Conservation (phyloP, 1,140 invertebrate genomes). For the Ceratina japonica region DNA sequence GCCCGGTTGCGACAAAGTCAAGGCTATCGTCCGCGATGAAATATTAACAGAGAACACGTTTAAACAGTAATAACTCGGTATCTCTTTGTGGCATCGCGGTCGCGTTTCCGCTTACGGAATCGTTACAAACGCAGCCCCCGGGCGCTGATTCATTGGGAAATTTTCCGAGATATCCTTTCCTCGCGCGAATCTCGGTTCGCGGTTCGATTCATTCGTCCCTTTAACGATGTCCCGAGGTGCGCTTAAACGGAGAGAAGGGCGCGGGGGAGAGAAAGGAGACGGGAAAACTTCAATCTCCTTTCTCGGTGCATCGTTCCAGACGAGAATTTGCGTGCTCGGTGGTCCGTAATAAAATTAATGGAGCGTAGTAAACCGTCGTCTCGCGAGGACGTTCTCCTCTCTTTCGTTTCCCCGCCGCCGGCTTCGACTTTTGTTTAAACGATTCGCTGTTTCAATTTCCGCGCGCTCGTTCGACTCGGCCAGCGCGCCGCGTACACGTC, state of each 20-base stretch:
- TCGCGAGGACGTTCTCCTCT: constrained; percentile 58
- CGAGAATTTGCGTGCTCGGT: constrained; percentile 55
- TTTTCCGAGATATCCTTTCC: not conserved
- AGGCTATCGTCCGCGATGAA: not conserved
- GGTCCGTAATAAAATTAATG: constrained; percentile 71
- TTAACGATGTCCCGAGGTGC: not conserved
- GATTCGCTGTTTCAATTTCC: constrained; percentile 66
- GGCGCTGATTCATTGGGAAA: not conserved
- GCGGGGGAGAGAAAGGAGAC: not conserved
- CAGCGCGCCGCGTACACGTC: not conserved
- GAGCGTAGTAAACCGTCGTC: constrained; percentile 54
- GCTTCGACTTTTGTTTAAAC: constrained; percentile 60
- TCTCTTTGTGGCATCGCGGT: not conserved
- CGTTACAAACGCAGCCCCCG: not conserved
- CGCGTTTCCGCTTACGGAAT: not conserved
- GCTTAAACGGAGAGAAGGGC: not conserved
- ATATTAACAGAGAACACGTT: not conserved
- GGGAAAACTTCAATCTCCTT: constrained; percentile 14
- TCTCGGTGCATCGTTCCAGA: constrained; percentile 43
- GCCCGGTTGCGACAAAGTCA: not conserved
- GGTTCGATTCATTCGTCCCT: not conserved
- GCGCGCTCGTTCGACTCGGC: constrained; percentile 20
- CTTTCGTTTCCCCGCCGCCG: constrained; percentile 52
- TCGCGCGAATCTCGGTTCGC: no score
- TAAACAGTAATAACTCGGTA: not conserved